Base-by-base conservation (phyloP, 2,888 invertebrate species). In the Drosophila ochracea region DNA sequence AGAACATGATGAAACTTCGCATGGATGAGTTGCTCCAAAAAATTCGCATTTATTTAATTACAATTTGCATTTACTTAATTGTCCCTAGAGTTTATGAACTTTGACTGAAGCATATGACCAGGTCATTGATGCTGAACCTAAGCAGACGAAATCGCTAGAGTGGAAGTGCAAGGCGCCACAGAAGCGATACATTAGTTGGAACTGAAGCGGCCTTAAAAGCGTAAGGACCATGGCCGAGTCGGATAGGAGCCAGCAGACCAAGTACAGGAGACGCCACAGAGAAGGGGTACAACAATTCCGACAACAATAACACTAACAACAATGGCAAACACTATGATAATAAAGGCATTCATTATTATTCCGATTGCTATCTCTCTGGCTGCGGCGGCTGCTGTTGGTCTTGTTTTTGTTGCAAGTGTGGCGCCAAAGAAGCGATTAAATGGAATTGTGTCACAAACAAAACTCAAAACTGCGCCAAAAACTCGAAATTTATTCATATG, bases 341-440 rank as follows among this genome's bases (percentile, higher is more conserved):
- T 87, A 82, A 90, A 83, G 77, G 85, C 83, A 85, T 87, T 87
- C 87, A 87, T 87, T 90, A 87, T 88, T 83, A 88, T 83, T 82
- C 84, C 82, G 73, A 85, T 86, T 83, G 82, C 86, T 78, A 67
- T 81, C 75, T 69, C 52, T 53, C 54, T 57, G 72, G 63, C 63
- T 52, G 65, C 39, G 58, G 68, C 66, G 25, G 55, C 49, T 62
- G 54, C 16, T 33, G 50, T 35, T 39, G 47, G 30, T 68, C 62
- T 28, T 49, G 43, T 43, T 54, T 41, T 61, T 80, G 80, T 68
- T 80, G 82, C 78, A 66, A 60, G 59, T 68, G 60, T 89, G 91
- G 91, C 91, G 91, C 91, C 91, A 87, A 90, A 89, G 83, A 91
- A 82, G 82, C 91, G 88, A 91, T 91, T 91, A 91, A 91, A 90